phyloP scores from a whole-genome alignment of 2,113 vertebrate species.

The Lagenorhynchus albirostris region DNA sequence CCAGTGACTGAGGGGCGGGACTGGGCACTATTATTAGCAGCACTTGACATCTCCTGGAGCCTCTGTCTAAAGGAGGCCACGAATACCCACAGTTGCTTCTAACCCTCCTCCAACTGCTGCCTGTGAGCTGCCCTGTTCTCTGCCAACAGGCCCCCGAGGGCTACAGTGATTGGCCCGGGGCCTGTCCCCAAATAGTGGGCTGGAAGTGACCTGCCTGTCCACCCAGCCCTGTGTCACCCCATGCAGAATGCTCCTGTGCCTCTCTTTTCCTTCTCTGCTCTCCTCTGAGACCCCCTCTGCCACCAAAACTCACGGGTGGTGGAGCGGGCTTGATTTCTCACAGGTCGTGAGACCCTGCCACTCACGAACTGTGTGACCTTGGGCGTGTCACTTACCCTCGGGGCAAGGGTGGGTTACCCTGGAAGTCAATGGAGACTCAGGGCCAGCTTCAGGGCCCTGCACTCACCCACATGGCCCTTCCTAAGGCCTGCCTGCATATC shows the following conservation, averaged over 20 bases:
- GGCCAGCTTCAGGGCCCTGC: background rate
- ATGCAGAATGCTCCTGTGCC: background rate
- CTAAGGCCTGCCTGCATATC: background rate
- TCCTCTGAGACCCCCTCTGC: background rate
- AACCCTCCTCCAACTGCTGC: background rate
- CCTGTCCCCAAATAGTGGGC: background rate
- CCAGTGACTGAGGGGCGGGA: background rate
- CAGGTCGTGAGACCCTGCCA: background rate
- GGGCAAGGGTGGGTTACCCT: background rate
- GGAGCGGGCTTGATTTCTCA: background rate
- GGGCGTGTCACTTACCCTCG: background rate
- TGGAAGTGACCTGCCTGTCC: background rate
- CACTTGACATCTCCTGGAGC: conserved; percentile 48
- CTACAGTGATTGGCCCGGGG: background rate
- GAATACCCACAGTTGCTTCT: background rate
- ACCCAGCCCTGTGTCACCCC: background rate
- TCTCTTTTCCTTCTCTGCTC: background rate
- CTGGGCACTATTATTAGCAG: conserved; percentile 30
- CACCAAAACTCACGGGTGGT: background rate
- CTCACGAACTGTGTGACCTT: background rate
- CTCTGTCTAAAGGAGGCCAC: conserved; percentile 26
- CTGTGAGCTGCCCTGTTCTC: background rate
- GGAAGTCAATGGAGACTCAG: background rate
- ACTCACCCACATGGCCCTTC: background rate
- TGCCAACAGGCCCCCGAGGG: background rate